A percentile compares a stretch with the other conserved stretches of the same genome.
Conservation (phyloP, 2,113 vertebrate genomes). For the Lepisosteus oculatus region DNA sequence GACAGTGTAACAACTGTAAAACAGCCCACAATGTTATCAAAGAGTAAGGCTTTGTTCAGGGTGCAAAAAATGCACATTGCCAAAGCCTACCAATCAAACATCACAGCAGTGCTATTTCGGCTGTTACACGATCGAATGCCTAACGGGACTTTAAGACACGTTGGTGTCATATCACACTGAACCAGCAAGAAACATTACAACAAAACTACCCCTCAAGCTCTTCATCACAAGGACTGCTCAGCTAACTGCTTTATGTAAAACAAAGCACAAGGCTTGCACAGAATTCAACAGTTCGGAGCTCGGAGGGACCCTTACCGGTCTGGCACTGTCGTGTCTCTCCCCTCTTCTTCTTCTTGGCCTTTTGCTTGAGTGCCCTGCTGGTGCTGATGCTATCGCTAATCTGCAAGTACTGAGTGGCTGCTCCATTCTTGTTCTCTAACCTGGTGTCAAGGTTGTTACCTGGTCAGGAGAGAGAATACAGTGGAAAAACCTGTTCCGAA, state of each 20-base stretch:
- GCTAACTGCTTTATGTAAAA: too few relatives aligned
- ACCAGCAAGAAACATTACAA: too few relatives aligned
- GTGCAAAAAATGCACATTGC: neutral
- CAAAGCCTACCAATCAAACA: neutral
- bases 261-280: too few relatives aligned
- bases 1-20: neutral
- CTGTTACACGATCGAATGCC: neutral
- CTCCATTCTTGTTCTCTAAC: conserved; percentile 85
- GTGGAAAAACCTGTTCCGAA: conserved; percentile 31
- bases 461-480: conserved; percentile 52
- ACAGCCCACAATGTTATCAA: neutral
- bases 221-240: too few relatives aligned
- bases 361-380: conserved; percentile 88
- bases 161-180: too few relatives aligned
- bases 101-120: neutral
- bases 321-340: conserved; percentile 91
- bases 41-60: neutral
- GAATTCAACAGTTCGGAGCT: too few relatives aligned
- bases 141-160: too few relatives aligned
- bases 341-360: conserved; percentile 89
- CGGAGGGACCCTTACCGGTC: conserved; percentile 73
- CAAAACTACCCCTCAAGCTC: too few relatives aligned
- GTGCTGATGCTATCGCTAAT: conserved; percentile 84
- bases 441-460: conserved; percentile 83
- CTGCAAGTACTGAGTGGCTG: conserved; percentile 86